Conservation (phyloP, 2,888 invertebrate genomes). For the Deroplatys truncata region DNA sequence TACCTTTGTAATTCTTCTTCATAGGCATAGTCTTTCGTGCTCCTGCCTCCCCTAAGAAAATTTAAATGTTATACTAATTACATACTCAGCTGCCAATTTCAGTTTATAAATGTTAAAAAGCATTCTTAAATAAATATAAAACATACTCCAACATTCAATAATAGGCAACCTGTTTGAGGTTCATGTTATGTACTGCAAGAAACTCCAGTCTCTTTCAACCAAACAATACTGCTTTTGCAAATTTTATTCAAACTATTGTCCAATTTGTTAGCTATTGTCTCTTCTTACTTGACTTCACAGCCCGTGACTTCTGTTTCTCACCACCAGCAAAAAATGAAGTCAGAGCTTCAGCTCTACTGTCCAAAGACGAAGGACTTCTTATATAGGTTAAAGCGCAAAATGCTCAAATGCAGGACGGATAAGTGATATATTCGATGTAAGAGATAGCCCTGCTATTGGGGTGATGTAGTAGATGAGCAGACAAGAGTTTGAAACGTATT, state of each 20-base stretch:
- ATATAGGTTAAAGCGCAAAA: too few species aligned
- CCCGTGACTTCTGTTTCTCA: constrained; percentile 48
- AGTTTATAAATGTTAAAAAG: neutral
- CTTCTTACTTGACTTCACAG: constrained; percentile 46
- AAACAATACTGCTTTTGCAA: neutral
- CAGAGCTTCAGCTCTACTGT: constrained; percentile 91
- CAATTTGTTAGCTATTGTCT: constrained; percentile 39
- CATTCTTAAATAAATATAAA: neutral
- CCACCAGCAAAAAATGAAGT: constrained; percentile 81
- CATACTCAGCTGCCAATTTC: neutral
- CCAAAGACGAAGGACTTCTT: too few species aligned
- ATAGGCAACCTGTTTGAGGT: neutral
- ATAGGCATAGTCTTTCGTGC: too few species aligned
- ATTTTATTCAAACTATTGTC: neutral
- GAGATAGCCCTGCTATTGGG: too few species aligned
- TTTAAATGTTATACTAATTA: too few species aligned
- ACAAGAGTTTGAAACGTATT: too few species aligned
- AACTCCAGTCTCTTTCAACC: neutral
- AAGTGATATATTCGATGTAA: too few species aligned
- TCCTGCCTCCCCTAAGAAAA: too few species aligned
- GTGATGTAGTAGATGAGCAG: too few species aligned
- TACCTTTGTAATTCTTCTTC: too few species aligned
- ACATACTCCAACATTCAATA: neutral
- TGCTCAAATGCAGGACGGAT: too few species aligned
- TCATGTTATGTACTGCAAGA: neutral